Base-by-base conservation (phyloP, 2,888 invertebrate genomes). In the Lutraria lutraria region DNA sequence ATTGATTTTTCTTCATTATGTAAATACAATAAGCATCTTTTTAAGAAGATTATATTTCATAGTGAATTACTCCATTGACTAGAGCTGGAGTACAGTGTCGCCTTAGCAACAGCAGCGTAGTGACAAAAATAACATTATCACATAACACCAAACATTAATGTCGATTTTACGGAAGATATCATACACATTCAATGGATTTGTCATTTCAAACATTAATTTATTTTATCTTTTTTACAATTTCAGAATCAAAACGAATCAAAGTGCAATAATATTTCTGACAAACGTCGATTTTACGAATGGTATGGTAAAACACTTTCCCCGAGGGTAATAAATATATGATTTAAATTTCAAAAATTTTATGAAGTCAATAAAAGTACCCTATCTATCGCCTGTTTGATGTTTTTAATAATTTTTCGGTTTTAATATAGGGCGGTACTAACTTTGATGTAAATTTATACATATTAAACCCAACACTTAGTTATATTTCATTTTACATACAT, bases 311-410 rank as follows among this genome's bases (percentile, higher is more conserved):
- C n/a, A 34, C 21, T 56, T 54, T 13, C 72, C 72, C 31, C 56
- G n/a, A 72, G 56, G 72, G 76, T 80, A 82, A 80, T 80, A 83
- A 83, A 86, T 83, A 83, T 89, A 86, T 83, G 86, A 89, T 80
- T 89, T 89, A 89, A 83, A 86, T 89, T 89, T 89, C 89, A 89
- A 25, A 54, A 68, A 81, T 52, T 86, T 89, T 83, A 83, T 89
- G 83, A 89, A 86, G 76, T 76, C 76, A 31, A 76, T 76, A 76
- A 76, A 76, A 76, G 19, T 31, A 53, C 12, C 19, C 34, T n/a
- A 81, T 10, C 29, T 31, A 19, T 31, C 76, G 31, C 15, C 29
- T 34, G 76, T 76, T 76, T 76, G 76, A 76, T 76, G 76, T 76
- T 81, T 76, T 81, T 54, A 81, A 81, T 81, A 52, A 53, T 25